These are phyloP conservation scores for Heliconius aoede DNA, from an alignment of 2,888 invertebrate species.

Conservation along the genomic window DNA sequence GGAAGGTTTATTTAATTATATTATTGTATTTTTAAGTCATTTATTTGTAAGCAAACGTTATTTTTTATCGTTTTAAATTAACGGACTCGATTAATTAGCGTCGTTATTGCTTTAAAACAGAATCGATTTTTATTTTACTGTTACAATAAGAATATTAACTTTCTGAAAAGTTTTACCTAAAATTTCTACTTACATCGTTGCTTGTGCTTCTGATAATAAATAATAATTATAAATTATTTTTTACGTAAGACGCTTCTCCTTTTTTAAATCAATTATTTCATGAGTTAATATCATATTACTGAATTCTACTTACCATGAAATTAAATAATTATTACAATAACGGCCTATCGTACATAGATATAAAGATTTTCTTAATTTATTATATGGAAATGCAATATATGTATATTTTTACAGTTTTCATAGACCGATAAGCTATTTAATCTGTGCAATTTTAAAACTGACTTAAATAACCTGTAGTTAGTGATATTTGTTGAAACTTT, in stretches of 20 bases:
- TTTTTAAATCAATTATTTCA: not conserved
- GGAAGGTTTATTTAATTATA: not conserved
- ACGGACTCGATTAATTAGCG: not conserved
- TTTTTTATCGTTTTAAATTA: not conserved
- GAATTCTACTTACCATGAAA: too few species aligned
- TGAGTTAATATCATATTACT: too few species aligned
- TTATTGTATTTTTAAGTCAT: not conserved
- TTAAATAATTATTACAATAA: not conserved
- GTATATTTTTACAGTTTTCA: slow-evolving; percentile 5
- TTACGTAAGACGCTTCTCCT: not conserved
- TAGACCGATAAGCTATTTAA: not conserved
- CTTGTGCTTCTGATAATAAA: not conserved
- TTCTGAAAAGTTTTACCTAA: not conserved
- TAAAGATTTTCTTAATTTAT: not conserved
- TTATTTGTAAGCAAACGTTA: not conserved
- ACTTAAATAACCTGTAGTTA: slow-evolving; percentile 13
- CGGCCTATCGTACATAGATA: not conserved
- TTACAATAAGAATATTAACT: too few species aligned
- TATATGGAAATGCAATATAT: slow-evolving; percentile 1
- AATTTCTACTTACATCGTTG: not conserved
- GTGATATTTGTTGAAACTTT: slow-evolving; percentile 1
- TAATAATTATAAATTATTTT: not conserved
- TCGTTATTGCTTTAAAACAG: not conserved
- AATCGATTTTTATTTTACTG: too few species aligned
- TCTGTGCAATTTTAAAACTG: slow-evolving; percentile 14